Evolutionary conservation across 2,888 invertebrate species (phyloP), one percentile per base, ranked within the genome.

Genomic region (Limnephilus lunatus): DNA sequence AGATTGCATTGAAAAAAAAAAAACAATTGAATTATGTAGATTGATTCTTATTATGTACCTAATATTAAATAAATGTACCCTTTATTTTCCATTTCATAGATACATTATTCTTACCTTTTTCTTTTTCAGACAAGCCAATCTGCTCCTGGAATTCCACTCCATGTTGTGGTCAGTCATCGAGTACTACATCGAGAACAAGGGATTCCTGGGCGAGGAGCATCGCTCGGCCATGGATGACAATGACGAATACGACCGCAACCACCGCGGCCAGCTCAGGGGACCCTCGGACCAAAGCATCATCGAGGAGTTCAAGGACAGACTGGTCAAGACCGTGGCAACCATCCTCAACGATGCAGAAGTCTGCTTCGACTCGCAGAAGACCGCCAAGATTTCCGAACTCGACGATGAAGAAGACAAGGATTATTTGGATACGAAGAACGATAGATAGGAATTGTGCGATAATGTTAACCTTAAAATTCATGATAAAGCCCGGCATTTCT

Each of bases 91-190:
- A 19, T 81, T 3, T n/a, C n/a, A 81, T 11, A 4, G 4, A 0
- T 48, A 15, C 1, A 48, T 53, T 53, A 85, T 35, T 35, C 32
- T 35, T 1, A 44, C 44, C 12, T 44, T n/a, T 39, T 85, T 39
- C 4, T 44, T 44, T 86, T 86, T 44, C 48, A 97, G 97, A 68
- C 95, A 96, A 95, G 96, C 96, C 0, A 94, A 95, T 4, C 82
- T 94, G 9, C 94, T 97, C 9, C 90, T 96, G 0, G 94, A 95
- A 93, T 95, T 96, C 0, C 95, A 96, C 31, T 95, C 96, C 93
- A 95, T 96, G 94, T 94, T 97, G 3, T 96, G 96, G 96, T 94
- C 94, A 7, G 95, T 96, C 1, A 95, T 96, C 14, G 94, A 96
- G 5, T 97, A 96, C 93, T 95, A 96, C 94, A 95, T 97, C 31